Conservation (phyloP, 1,140 invertebrate genomes). For the Antheraea mylitta region DNA sequence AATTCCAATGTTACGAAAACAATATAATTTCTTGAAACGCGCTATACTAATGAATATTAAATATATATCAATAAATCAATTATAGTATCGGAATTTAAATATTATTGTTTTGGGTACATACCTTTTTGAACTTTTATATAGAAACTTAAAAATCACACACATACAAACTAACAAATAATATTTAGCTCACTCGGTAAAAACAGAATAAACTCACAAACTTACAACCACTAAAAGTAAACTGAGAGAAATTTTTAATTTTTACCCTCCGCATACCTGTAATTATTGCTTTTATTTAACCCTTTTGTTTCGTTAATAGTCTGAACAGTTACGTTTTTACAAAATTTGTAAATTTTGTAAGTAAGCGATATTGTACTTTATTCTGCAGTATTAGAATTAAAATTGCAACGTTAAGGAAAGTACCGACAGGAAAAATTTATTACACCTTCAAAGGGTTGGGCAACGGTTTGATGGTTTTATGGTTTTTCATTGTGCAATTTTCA, state of each 20-base stretch:
- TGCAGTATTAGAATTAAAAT: slow-evolving; percentile 18
- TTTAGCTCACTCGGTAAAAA: neutral
- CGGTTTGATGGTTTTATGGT: slow-evolving; percentile 70
- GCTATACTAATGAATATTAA: no score
- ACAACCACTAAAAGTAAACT: slow-evolving; percentile 5
- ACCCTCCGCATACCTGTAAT: slow-evolving; percentile 58
- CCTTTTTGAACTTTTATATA: neutral
- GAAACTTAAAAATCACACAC: neutral
- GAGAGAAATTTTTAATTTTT: slow-evolving; percentile 36
- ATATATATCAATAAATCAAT: no score
- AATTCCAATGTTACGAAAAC: no score
- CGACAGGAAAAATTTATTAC: slow-evolving; percentile 67
- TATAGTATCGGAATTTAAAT: neutral
- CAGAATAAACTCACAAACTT: neutral
- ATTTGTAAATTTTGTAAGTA: slow-evolving; percentile 20
- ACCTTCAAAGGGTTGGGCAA: slow-evolving; percentile 72
- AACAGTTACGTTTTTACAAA: slow-evolving; percentile 59
- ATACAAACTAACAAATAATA: neutral
- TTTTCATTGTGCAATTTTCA: slow-evolving; percentile 73
- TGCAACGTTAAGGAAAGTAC: slow-evolving; percentile 14
- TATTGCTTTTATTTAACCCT: slow-evolving; percentile 48
- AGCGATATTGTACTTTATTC: slow-evolving; percentile 24
- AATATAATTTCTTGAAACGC: no score
- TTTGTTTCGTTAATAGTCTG: slow-evolving; percentile 68
- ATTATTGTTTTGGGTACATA: neutral